Conservation (phyloP, 2,888 invertebrate species). For the Melieria crassipennis region DNA sequence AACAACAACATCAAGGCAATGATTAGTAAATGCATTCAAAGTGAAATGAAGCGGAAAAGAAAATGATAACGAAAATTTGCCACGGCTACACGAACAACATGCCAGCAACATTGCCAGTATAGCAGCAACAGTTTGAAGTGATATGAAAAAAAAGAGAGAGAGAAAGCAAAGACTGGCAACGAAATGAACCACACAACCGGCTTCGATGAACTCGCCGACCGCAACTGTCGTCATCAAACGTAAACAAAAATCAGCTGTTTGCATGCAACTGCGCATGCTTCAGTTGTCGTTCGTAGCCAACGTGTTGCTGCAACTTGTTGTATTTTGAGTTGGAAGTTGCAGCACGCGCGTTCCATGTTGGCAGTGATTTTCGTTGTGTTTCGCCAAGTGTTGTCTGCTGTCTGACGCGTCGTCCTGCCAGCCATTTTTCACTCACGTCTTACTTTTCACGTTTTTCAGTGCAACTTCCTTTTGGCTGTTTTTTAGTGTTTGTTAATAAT, state of each 20-base stretch:
- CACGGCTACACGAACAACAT: not conserved
- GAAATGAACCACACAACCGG: not conserved
- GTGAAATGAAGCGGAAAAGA: slow-evolving; percentile 26
- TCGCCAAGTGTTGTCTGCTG: too few relatives aligned
- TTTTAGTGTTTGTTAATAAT: slow-evolving; percentile 29
- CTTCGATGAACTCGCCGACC: not conserved
- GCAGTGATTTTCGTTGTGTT: not conserved
- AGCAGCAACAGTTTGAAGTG: slow-evolving; percentile 8
- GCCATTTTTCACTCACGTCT: too few relatives aligned
- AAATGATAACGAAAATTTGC: slow-evolving; percentile 21
- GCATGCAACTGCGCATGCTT: not conserved
- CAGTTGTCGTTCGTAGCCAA: slow-evolving; percentile 5
- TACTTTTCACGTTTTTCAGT: too few relatives aligned
- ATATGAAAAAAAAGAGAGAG: too few relatives aligned
- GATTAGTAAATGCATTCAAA: slow-evolving; percentile 25
- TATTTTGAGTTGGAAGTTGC: slow-evolving; percentile 30
- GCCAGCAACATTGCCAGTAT: not conserved
- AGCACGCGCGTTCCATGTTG: not conserved
- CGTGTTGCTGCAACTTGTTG: slow-evolving; percentile 34
- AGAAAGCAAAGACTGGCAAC: too few relatives aligned
- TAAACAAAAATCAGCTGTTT: slow-evolving; percentile 49
- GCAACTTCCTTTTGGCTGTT: not conserved
- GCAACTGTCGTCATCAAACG: slow-evolving; percentile 11
- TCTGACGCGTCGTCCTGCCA: too few relatives aligned
- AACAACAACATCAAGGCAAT: slow-evolving; percentile 9